Evolutionary conservation across 2,797 vertebrate genomes (phyloP).

Genomic region (Pseudomugil tenellus): DNA sequence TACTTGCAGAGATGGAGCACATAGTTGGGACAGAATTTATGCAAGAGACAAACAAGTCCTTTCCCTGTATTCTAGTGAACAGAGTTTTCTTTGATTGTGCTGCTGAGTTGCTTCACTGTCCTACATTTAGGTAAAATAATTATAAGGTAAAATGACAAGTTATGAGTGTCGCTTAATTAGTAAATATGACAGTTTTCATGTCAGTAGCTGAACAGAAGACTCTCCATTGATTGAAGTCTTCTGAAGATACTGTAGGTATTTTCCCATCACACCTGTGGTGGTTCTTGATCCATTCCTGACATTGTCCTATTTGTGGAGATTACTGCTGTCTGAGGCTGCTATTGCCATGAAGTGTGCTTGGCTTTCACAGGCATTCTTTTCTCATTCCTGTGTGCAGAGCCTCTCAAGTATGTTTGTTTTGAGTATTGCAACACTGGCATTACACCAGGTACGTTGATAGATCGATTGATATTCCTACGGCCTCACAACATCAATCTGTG

Average conservation of each 20-base stretch:
- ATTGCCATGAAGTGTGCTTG: not conserved
- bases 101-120: constrained; percentile 2
- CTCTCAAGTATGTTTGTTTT: not conserved
- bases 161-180: constrained; percentile 7
- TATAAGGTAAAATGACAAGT: not conserved
- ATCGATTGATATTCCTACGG: too few species aligned
- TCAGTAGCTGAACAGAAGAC: not conserved
- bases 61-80: constrained; percentile 7
- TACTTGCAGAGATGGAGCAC: not conserved
- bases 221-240: not conserved
- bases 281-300: too few species aligned
- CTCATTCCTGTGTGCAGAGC: not conserved
- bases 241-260: not conserved
- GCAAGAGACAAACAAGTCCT: constrained; percentile 25
- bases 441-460: too few species aligned
- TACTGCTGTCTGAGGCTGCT: not conserved
- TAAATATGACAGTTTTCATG: not conserved
- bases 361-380: not conserved
- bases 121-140: not conserved
- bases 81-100: constrained; percentile 19
- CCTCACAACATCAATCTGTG: too few species aligned
- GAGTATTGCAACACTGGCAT: not conserved
- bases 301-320: not conserved
- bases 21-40: constrained; percentile 18
- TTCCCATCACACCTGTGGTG: not conserved